Base-by-base conservation (phyloP, 2,113 vertebrate species). In the Axis porcinus region DNA sequence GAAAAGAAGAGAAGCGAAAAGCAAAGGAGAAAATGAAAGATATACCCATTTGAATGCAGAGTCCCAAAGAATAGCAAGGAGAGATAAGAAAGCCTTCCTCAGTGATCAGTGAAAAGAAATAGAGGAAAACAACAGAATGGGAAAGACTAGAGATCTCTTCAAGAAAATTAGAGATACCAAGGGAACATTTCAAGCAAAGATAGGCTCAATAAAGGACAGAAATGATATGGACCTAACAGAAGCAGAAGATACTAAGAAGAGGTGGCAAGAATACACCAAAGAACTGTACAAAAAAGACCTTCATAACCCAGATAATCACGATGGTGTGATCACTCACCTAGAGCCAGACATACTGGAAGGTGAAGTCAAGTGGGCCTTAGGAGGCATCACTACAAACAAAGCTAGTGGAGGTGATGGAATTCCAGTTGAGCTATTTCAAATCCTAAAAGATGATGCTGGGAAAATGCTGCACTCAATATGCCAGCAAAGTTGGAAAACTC, bases 241-340 rank as follows among this genome's bases (percentile, higher is more conserved):
- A 36, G 64, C 64, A 70, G 64, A 12, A 11, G 16, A 36, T 70
- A 67, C 4, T 67, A 70, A 70, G 64, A 70, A 70, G 64, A 70
- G 64, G 19, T 70, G 64, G 1, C 19, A 70, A 70, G 64, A 36
- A 70, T 23, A 70, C 9, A 70, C n/a, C 21, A 19, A 70, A 70
- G n/a, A 70, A 70, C 64, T 70, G 19, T 70, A 36, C n/a, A 36
- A 70, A 70, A 36, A 70, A 70, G 64, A 70, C 17, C 64, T 3
- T 36, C n/a, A 70, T 0, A 0, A 70, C n/a, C n/a, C 36, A 70
- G 64, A 70, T 70, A 70, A 70, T 70, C 17, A 70, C 0, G 1
- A 70, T 19, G 19, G n/a, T 36, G 4, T 70, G n/a, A 70, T 70
- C 64, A 36, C 64, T 23, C 4, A 70, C 64, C n/a, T 70, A 36